Conservation (phyloP, 2,113 vertebrate species). For the Eira barbara region DNA sequence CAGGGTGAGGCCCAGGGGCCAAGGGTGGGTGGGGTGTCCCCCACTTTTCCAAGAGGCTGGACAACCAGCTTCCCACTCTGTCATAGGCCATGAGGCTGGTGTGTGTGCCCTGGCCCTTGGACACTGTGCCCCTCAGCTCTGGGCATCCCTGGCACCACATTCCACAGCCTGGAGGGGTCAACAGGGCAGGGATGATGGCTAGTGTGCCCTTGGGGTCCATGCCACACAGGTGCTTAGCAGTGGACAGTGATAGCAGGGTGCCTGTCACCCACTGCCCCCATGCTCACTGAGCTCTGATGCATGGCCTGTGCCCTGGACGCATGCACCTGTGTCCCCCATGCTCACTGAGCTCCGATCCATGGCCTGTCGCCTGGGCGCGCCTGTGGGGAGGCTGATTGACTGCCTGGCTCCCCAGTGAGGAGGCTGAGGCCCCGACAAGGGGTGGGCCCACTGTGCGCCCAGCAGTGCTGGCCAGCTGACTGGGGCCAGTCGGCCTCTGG, state of each 20-base stretch:
- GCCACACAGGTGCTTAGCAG: not conserved
- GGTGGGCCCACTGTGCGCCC: not conserved
- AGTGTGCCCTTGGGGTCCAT: not conserved
- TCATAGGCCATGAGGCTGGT: too few species aligned
- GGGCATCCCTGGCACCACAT: accelerated
- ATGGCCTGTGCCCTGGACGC: not conserved
- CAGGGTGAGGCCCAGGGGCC: accelerated
- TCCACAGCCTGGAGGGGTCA: not conserved
- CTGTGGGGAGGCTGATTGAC: not conserved
- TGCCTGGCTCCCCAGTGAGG: not conserved
- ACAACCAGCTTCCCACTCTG: not conserved
- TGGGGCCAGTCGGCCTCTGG: accelerated
- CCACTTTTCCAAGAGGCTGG: not conserved
- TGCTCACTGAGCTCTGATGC: not conserved
- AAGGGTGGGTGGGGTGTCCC: accelerated
- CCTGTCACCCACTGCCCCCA: too few species aligned
- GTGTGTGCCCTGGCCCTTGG: accelerated
- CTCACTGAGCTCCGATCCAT: not conserved
- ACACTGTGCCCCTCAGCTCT: not conserved
- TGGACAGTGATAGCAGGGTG: not conserved
- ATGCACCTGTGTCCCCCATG: accelerated
- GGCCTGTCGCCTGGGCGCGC: accelerated
- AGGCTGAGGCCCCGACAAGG: too few species aligned
- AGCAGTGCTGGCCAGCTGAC: not conserved
- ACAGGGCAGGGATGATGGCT: not conserved